phyloP scores from a whole-genome alignment of 1,140 invertebrate species.

The Papilio polyxenes region DNA sequence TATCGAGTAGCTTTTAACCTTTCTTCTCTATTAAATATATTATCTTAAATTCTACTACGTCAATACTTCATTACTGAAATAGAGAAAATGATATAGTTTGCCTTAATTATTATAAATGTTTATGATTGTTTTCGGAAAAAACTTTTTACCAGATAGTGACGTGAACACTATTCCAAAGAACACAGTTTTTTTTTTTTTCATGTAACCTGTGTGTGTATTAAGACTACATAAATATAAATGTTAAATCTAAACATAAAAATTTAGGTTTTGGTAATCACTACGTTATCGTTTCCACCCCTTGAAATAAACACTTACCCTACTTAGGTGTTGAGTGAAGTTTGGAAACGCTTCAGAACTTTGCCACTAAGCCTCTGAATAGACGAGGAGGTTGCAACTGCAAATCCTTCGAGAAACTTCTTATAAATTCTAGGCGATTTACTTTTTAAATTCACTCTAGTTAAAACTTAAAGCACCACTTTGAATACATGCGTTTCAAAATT shows the following conservation, averaged over 20 bases:
- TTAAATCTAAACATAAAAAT: background rate
- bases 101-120: no score
- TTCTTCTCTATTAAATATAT: constrained; percentile 6
- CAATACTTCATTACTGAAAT: background rate
- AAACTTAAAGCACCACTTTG: constrained; percentile 30
- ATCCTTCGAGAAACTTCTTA: constrained; percentile 28
- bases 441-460: constrained; percentile 36
- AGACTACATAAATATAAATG: no score
- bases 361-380: constrained; percentile 37
- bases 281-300: constrained; percentile 4
- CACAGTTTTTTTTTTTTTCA: no score
- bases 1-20: constrained; percentile 11
- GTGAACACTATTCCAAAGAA: no score
- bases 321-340: constrained; percentile 34
- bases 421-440: constrained; percentile 31
- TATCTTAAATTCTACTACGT: background rate
- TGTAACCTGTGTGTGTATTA: no score
- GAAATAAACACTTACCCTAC: constrained; percentile 33
- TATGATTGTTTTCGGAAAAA: no score
- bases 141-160: no score
- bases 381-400: constrained; percentile 28
- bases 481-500: constrained; percentile 23
- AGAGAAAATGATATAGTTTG: background rate
- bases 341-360: constrained; percentile 32
- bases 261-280: background rate